These are phyloP conservation scores for Artibeus lituratus DNA, from an alignment of 2,797 vertebrate genomes.

Conservation along the genomic window DNA sequence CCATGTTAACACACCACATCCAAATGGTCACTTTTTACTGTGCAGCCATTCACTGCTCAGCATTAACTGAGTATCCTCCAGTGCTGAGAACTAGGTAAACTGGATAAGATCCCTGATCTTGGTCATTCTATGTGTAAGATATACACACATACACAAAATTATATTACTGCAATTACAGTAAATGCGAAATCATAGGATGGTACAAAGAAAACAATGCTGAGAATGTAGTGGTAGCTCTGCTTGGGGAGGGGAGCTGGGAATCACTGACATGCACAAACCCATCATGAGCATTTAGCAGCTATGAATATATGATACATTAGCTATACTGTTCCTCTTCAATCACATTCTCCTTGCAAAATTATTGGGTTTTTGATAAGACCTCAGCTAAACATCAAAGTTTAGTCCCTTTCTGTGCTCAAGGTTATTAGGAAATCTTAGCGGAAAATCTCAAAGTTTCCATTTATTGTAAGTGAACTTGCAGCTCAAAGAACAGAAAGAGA, in stretches of 20 bases:
- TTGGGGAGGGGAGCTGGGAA: background rate
- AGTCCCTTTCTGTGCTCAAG: background rate
- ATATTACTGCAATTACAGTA: background rate
- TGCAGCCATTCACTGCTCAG: background rate
- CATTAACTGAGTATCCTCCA: background rate
- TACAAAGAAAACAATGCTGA: background rate
- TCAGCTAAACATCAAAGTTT: background rate
- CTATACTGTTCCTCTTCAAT: background rate
- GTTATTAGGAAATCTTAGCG: constrained; percentile 39
- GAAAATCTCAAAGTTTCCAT: background rate
- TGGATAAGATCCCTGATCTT: background rate
- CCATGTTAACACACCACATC: background rate
- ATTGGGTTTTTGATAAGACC: background rate
- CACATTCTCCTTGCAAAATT: background rate
- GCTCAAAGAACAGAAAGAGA: constrained; percentile 9
- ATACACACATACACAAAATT: background rate
- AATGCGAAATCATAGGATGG: background rate
- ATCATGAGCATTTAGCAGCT: background rate
- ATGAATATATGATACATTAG: background rate
- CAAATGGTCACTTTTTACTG: too few relatives aligned
- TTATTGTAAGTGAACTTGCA: background rate
- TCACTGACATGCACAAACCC: background rate
- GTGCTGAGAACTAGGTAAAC: background rate
- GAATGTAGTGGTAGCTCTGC: background rate
- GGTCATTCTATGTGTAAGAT: background rate